Evolutionary conservation across 2,888 invertebrate species (phyloP), one percentile per base, ranked within the genome.

Genomic region (Lasioglossum calceatum): DNA sequence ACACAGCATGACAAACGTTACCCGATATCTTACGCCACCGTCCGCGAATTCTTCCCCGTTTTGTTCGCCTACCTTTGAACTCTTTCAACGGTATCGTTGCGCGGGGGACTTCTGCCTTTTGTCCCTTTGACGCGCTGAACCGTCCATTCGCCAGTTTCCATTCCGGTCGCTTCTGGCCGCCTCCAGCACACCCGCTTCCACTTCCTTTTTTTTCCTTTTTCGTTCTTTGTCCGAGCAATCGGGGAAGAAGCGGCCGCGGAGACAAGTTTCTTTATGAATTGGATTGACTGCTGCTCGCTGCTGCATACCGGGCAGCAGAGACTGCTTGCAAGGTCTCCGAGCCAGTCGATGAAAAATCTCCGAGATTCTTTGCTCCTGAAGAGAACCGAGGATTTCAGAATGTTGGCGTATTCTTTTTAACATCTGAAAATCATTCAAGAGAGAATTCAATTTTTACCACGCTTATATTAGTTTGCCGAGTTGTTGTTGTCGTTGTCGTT

Each of bases 1-100:
- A 90, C 87, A 88, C 91, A 93, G 92, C 94, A 92, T 94, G 93
- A 94, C 94, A 93, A 93, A 93, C 92, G 92, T 92, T 91, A 91
- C 86, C 81, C 91, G 92, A 92, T 90, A 90, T 86, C 78, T 88
- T 77, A 83, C 80, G 86, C 82, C 73, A 84, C 79, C 76, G 67
- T 81, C 84, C 74, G 72, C 70, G 61, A 79, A 82, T 77, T 79
- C 82, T 76, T 72, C 75, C 50, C 76, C 42, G 72, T 80, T 78
- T 78, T 54, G 50, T 79, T 82, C 79, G 44, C 23, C 42, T 71
- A 79, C 70, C 61, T 77, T 81, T 54, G 42, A 64, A 61, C 71
- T 61, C 77, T 70, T 78, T 78, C 77, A 50, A 32, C 50, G 27
- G 39, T 70, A 42, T 32, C 67, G 47, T 67, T 14, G 16, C 61